These are phyloP conservation scores for Ispidina lecontei DNA, from an alignment of 2,797 vertebrate species.

Conservation along the genomic window DNA sequence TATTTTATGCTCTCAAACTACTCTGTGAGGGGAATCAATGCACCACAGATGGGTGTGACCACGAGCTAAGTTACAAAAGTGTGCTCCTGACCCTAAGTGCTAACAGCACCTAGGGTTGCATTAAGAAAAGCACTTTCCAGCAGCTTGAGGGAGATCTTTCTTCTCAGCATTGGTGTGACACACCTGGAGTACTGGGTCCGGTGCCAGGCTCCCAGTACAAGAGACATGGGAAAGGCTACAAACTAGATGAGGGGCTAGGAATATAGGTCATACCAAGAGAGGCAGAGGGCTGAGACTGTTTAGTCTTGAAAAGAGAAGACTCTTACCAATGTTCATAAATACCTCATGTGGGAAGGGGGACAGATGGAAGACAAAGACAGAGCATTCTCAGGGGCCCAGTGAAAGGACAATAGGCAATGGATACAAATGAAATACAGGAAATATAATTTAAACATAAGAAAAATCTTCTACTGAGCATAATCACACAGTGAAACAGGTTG, in stretches of 20 bases:
- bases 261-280: neutral
- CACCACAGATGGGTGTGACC: neutral
- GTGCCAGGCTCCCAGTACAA: accelerated
- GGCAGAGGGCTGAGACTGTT: neutral
- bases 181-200: neutral
- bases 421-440: neutral
- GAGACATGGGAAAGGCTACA: neutral
- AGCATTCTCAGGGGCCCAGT: neutral
- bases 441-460: neutral
- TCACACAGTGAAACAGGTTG: neutral
- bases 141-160: neutral
- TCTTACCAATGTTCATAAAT: neutral
- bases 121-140: neutral
- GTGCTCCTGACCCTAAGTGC: neutral
- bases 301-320: neutral
- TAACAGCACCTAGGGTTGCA: neutral
- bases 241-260: neutral
- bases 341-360: accelerated
- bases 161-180: neutral
- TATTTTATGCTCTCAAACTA: neutral
- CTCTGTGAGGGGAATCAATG: neutral
- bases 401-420: neutral
- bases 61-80: neutral
- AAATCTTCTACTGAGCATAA: neutral
- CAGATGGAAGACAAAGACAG: neutral